These are phyloP conservation scores for Camponotus pennsylvanicus DNA, from an alignment of 1,140 invertebrate genomes.

Conservation along the genomic window DNA sequence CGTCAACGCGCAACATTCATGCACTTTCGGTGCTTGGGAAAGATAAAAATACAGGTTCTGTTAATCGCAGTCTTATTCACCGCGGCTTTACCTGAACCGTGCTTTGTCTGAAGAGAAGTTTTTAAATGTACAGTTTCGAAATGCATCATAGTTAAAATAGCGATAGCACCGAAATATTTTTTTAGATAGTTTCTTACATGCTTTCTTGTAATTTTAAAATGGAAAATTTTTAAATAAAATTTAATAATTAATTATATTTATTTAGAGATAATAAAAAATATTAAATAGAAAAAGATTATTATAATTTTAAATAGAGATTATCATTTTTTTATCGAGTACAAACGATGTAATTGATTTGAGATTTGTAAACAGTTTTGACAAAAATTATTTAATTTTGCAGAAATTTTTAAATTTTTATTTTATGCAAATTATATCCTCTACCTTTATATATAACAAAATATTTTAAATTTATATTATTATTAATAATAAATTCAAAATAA, in stretches of 20 bases:
- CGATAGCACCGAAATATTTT: background rate
- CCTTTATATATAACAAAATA: background rate
- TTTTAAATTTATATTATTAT: conserved; percentile 1
- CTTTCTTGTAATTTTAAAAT: background rate
- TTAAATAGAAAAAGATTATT: background rate
- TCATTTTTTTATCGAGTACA: too few species aligned
- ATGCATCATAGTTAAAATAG: background rate
- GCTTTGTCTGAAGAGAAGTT: background rate
- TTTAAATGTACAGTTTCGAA: background rate
- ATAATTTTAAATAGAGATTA: too few species aligned
- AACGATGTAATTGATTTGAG: background rate
- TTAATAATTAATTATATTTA: background rate
- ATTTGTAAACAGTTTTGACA: background rate
- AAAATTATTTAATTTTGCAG: background rate
- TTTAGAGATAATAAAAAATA: background rate
- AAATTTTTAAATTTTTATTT: background rate
- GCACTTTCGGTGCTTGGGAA: background rate
- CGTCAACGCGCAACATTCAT: background rate
- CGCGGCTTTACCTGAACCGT: background rate
- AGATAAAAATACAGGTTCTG: background rate
- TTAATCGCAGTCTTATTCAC: background rate
- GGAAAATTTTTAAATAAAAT: background rate
- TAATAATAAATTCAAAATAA: background rate
- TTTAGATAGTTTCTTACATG: background rate
- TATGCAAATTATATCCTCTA: background rate